Percentiles rank a stretch among this genome's conserved stretches.
Conservation (phyloP, 2,113 vertebrate genomes). For the Fulmarus glacialis region DNA sequence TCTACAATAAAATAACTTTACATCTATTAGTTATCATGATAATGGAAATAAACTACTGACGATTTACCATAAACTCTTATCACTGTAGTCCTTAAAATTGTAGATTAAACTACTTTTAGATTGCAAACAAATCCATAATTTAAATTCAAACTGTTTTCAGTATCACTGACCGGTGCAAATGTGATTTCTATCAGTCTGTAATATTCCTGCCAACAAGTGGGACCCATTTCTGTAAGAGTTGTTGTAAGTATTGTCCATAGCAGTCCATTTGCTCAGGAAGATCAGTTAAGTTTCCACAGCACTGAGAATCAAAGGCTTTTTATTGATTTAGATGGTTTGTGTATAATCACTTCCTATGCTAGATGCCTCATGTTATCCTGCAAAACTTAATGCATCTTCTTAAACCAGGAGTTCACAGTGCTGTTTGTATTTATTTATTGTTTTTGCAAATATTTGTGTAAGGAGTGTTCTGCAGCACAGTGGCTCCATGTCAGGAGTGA, state of each 20-base stretch:
- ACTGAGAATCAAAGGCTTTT: neutral
- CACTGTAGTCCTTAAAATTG: neutral
- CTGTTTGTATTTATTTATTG: neutral
- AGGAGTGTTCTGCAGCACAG: neutral
- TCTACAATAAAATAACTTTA: neutral
- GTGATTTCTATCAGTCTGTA: neutral
- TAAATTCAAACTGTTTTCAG: neutral
- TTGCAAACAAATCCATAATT: neutral
- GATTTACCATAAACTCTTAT: neutral
- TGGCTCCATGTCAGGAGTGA: neutral
- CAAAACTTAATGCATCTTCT: neutral
- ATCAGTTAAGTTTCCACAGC: neutral
- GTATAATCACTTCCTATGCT: neutral
- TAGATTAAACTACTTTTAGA: neutral
- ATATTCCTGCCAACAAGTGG: neutral
- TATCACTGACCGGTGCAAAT: neutral
- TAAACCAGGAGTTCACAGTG: neutral
- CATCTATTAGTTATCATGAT: neutral
- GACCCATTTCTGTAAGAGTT: neutral
- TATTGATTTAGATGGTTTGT: neutral
- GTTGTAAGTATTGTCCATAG: neutral
- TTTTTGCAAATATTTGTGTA: neutral
- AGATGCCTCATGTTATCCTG: neutral
- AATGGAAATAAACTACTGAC: neutral
- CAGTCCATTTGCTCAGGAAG: neutral